Evolutionary conservation across 2,113 vertebrate genomes (phyloP).

Genomic region (Ochotona princeps): DNA sequence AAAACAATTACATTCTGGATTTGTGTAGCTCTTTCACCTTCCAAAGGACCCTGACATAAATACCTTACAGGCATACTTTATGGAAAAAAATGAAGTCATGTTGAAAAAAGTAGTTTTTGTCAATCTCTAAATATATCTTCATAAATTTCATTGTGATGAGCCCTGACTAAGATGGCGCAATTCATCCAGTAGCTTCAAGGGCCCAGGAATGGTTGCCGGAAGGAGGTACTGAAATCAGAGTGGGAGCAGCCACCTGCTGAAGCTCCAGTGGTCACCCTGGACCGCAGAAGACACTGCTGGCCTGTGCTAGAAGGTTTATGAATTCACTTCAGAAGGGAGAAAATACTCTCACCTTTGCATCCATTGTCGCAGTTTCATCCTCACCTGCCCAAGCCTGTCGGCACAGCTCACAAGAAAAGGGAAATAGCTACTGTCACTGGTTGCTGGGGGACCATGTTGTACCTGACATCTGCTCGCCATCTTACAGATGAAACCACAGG

Average conservation of each 20-base stretch:
- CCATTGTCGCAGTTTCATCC: background rate
- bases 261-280: background rate
- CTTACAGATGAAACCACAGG: background rate
- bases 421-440: background rate
- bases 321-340: conserved; percentile 8
- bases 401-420: background rate
- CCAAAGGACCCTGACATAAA: background rate
- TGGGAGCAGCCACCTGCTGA: background rate
- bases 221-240: background rate
- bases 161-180: background rate
- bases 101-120: conserved; percentile 39
- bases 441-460: fast-evolving
- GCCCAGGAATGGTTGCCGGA: background rate
- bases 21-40: conserved; percentile 16
- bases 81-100: background rate
- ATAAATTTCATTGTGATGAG: conserved; percentile 44
- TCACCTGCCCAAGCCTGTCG: background rate
- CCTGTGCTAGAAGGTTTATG: background rate
- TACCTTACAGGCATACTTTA: background rate
- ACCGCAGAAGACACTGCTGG: background rate
- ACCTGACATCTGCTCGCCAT: background rate
- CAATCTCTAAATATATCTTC: background rate
- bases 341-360: background rate
- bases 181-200: background rate
- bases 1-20: conserved; percentile 24